phyloP scores from a whole-genome alignment of 1,140 invertebrate species.

The Drosophila sturtevanti region DNA sequence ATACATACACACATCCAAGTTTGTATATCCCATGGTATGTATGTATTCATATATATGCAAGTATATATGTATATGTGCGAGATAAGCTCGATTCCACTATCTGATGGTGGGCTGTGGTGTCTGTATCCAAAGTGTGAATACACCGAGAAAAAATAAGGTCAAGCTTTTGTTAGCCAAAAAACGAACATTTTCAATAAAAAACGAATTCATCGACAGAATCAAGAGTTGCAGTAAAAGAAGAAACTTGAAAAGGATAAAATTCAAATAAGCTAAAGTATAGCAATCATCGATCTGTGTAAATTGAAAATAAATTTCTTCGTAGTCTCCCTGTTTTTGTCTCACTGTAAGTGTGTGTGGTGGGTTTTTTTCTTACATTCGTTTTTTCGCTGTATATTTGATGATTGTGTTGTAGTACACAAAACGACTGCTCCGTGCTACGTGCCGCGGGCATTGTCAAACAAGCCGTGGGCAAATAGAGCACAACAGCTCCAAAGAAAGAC shows the following conservation, averaged over 20 bases:
- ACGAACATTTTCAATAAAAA: too few species aligned
- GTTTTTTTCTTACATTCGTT: slow-evolving; percentile 18
- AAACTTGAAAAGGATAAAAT: too few species aligned
- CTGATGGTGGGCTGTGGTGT: slow-evolving; percentile 3
- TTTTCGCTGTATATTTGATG: slow-evolving; percentile 60
- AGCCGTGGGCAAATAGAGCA: slow-evolving; percentile 62
- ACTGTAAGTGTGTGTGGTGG: slow-evolving; percentile 6
- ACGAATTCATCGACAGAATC: too few species aligned
- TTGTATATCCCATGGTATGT: slow-evolving; percentile 17
- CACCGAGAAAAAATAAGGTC: background rate
- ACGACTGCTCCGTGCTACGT: slow-evolving; percentile 73
- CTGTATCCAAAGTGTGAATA: slow-evolving; percentile 4
- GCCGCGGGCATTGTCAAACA: slow-evolving; percentile 74
- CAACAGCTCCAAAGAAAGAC: background rate
- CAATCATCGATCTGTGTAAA: too few species aligned
- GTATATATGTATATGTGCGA: background rate
- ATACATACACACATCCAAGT: too few species aligned
- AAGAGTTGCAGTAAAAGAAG: too few species aligned
- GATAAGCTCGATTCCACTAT: slow-evolving; percentile 12
- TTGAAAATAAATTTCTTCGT: background rate
- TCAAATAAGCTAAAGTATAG: too few species aligned
- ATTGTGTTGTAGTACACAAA: slow-evolving; percentile 71
- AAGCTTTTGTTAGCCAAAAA: too few species aligned
- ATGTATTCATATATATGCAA: background rate
- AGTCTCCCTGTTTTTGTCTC: slow-evolving; percentile 1